Percentiles rank a stretch among this genome's conserved stretches.
Evolutionary conservation across 2,797 vertebrate genomes (phyloP).

Genomic region (Enteromius treurensis): DNA sequence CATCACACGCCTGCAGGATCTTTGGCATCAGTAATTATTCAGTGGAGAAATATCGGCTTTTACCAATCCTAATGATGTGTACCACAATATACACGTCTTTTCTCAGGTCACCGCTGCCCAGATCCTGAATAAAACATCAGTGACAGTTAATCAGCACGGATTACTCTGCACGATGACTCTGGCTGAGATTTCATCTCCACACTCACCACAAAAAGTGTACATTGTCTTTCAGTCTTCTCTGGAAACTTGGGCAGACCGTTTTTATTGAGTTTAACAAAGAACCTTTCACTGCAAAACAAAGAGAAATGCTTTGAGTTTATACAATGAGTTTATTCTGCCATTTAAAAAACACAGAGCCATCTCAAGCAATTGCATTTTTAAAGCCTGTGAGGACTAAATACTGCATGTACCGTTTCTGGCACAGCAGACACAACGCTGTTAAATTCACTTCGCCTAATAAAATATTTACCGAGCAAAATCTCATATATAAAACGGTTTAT

Average conservation of each 20-base stretch:
- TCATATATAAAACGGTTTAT: conserved; percentile 6
- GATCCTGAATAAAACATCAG: conserved; percentile 80
- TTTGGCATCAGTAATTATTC: neutral
- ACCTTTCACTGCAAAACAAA: conserved; percentile 88
- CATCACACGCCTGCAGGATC: neutral
- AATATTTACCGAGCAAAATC: conserved; percentile 60
- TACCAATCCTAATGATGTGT: conserved; percentile 97
- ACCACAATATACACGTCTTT: conserved; percentile 97
- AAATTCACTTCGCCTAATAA: conserved; percentile 50
- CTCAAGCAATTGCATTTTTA: neutral
- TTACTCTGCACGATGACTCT: conserved; percentile 18
- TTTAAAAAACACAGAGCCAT: neutral
- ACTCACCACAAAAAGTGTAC: conserved; percentile 97
- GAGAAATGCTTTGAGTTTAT: conserved; percentile 15
- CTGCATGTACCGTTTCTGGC: conserved; percentile 40
- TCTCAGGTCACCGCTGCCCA: conserved; percentile 95
- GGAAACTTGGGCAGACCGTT: conserved; percentile 96
- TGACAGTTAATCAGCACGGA: conserved; percentile 30
- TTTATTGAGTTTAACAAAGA: conserved; percentile 97
- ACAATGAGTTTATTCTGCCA: conserved; percentile 11
- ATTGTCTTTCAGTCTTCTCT: conserved; percentile 95
- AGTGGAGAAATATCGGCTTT: conserved; percentile 47
- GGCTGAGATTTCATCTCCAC: conserved; percentile 26
- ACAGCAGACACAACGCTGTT: conserved; percentile 28
- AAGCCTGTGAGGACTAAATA: neutral